Evolutionary conservation across 2,797 vertebrate species (phyloP), one percentile per base, ranked within the genome.

Genomic region (Pangasius macronema): DNA sequence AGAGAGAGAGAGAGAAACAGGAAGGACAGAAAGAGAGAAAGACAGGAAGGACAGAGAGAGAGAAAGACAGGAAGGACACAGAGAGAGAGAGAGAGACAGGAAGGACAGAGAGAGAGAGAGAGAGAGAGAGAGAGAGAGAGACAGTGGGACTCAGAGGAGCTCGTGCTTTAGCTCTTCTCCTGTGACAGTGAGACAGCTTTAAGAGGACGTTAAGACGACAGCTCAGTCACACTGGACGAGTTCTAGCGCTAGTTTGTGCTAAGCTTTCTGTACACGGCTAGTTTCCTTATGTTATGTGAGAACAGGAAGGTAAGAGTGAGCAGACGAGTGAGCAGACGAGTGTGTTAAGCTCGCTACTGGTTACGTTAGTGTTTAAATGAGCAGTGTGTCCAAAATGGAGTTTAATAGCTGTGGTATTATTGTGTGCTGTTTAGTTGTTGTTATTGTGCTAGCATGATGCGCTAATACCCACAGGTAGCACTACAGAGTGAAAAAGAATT

Each of bases 151-250:
- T 51, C 22, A 72, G 53, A 49, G 14, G 10, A 53, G 73, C 53
- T 82, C 13, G 86, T 76, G 86, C 57, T 61, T 83, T 53, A 49
- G 67, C 65, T 82, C 85, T 72, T 57, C 14, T 86, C 39, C 85
- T 63, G 80, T 11, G 27, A 61, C 11, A 49, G 57, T 36, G 79
- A 72, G 70, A 51, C 42, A 83, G 59, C n/a, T 72, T 27, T n/a
- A 49, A 39, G 57, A 82, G 6, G 80, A 82, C 5, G 13, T 42
- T 61, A 39, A 59, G 55, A 82, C 57, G 30, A 57, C n/a, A 79
- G 76, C 30, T n/a, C 57, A 46, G 57, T 63, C 57, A 65, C 33
- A 57, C 33, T 80, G 10, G 27, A 65, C 59, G 49, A 9, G 5
- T 42, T 42, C 22, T 27, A 42, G 57, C 5, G 5, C 20, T 27